Conservation (phyloP, 2,113 vertebrate genomes). For the Tenrec ecaudatus region DNA sequence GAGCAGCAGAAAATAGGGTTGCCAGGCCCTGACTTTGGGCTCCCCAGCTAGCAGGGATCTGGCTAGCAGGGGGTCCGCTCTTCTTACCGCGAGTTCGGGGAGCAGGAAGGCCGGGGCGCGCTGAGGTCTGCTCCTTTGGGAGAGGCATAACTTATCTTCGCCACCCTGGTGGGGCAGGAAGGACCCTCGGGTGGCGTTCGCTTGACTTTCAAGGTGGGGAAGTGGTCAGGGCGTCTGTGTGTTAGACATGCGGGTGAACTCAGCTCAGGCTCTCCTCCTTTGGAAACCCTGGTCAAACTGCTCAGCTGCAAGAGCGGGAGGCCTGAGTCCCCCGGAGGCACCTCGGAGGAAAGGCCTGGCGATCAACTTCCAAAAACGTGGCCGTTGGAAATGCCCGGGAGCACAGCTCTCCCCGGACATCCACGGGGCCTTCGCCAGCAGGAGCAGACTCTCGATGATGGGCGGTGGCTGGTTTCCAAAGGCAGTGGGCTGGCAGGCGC, state of each 20-base stretch:
- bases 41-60: too few species aligned
- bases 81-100: too few species aligned
- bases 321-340: too few species aligned
- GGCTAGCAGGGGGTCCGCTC: too few species aligned
- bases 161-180: not conserved
- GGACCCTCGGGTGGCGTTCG: too few species aligned
- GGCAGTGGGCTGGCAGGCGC: too few species aligned
- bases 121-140: not conserved
- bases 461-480: too few species aligned
- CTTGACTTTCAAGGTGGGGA: not conserved
- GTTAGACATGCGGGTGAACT: not conserved
- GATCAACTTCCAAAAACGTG: not conserved
- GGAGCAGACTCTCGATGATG: too few species aligned
- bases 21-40: not conserved
- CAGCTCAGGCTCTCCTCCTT: not conserved
- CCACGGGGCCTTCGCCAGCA: too few species aligned
- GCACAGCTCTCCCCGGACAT: too few species aligned
- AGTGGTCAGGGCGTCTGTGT: not conserved
- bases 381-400: not conserved
- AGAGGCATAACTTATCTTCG: not conserved
- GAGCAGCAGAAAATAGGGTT: not conserved
- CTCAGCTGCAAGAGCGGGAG: not conserved
- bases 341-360: not conserved
- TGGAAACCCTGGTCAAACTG: not conserved
- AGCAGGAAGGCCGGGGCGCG: too few species aligned